Evolutionary conservation across 2,113 vertebrate species (phyloP), one percentile per base, ranked within the genome.

Genomic region (Nansenia antarctica): DNA sequence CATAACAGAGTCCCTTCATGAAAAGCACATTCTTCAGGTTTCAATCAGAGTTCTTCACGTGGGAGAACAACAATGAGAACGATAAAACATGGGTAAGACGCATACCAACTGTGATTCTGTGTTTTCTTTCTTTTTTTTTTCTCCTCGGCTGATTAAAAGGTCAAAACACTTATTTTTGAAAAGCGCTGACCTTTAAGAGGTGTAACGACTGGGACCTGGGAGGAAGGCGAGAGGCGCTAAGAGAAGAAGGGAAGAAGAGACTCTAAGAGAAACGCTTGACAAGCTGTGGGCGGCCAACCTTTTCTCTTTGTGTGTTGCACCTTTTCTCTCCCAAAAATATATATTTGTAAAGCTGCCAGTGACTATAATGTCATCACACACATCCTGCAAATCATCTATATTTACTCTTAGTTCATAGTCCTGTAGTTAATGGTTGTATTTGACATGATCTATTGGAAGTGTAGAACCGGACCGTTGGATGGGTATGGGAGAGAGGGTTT

Each of bases 81-180:
- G 18, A 65, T 54, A 27, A 70, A 69, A 76, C 30, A 15, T 52
- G 64, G 52, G 55, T 45, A 49, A 53, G 8, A 52, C 31, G 49
- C 77, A 69, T 63, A 57, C 35, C 49, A 39, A 72, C 52, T 37
- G 65, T 64, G 57, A 45, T 24, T 67, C 64, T 34, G 64, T 62
- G 39, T 31, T 34, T 61, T n/a, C n/a, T n/a, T n/a, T n/a, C n/a
- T 53, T 65, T 49, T 59, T 61, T 62, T 68, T 32, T 39, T 18
- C 15, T 57, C 67, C 42, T 47, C 15, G 59, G 30, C 54, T 63
- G 72, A 78, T 83, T 77, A 81, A 73, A 83, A 83, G 78, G 69
- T 80, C 72, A 76, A 62, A 78, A 54, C 30, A 73, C 74, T 76
- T 74, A 74, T 67, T 62, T 78, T 67, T 74, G 62, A 80, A 75